Evolutionary conservation across 2,797 vertebrate species (phyloP).

Genomic region (Anguilla megastoma): DNA sequence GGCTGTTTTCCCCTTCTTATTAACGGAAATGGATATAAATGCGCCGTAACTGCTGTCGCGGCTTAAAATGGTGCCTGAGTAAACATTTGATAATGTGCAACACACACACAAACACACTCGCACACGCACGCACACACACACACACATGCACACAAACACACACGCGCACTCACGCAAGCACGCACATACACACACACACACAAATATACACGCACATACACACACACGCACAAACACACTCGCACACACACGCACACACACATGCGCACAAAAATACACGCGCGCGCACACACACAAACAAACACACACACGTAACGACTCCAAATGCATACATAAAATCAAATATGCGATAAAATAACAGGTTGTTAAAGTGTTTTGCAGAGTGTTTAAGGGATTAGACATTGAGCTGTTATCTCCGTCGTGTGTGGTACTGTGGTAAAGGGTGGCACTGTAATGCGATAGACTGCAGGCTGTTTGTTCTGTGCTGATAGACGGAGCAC

Average conservation of each 20-base stretch:
- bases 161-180: neutral
- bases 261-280: neutral
- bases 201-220: neutral
- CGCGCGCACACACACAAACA: neutral
- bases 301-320: neutral
- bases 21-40: slow-evolving; percentile 37
- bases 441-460: neutral
- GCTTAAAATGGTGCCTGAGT: slow-evolving; percentile 15
- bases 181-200: neutral
- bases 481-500: neutral
- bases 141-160: neutral
- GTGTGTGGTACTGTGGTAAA: neutral
- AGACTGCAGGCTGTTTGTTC: neutral
- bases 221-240: neutral
- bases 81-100: neutral
- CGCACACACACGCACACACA: neutral
- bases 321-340: neutral
- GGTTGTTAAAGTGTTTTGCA: neutral
- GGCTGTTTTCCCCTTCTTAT: slow-evolving; percentile 17
- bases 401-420: neutral
- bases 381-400: neutral
- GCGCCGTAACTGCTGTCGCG: slow-evolving; percentile 5
- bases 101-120: neutral
- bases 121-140: neutral
- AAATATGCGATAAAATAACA: neutral